Conservation (phyloP, 2,888 invertebrate species). For the Ganaspis brasiliensis region DNA sequence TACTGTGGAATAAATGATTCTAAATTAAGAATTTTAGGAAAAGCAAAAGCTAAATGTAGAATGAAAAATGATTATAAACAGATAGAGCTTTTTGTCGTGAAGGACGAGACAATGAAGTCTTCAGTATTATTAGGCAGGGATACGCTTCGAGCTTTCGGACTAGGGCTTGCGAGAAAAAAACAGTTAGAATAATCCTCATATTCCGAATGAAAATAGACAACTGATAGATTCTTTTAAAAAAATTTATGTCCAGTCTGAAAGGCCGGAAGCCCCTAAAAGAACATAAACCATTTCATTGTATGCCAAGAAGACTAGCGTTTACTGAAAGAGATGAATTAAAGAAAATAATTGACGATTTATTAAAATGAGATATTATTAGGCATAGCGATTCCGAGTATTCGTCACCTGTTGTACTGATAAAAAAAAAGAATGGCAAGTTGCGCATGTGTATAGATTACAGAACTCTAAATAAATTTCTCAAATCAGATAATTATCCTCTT, state of each 20-base stretch:
- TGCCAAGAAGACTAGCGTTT: conserved; percentile 43
- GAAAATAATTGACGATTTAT: conserved; percentile 3
- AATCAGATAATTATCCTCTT: conserved; percentile 55
- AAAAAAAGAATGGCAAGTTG: conserved; percentile 43
- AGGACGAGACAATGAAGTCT: conserved; percentile 24
- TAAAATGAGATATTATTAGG: not conserved
- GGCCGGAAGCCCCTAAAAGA: conserved; percentile 46
- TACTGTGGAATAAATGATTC: conserved; percentile 29
- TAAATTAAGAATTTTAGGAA: conserved; percentile 12
- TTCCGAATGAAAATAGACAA: not conserved
- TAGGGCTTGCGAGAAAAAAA: conserved; percentile 2
- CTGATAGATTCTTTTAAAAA: not conserved
- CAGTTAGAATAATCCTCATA: conserved; percentile 3
- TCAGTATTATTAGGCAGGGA: not conserved
- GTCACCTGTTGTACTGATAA: conserved; percentile 34
- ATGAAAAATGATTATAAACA: not conserved
- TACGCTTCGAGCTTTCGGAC: not conserved
- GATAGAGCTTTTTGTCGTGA: conserved; percentile 18
- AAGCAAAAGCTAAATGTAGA: not conserved
- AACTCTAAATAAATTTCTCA: conserved; percentile 35
- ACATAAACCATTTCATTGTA: conserved; percentile 46
- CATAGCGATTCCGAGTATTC: conserved; percentile 28
- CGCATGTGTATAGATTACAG: conserved; percentile 47
- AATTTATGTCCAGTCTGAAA: conserved; percentile 37
- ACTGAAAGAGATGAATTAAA: conserved; percentile 39